Conservation (phyloP, 2,113 vertebrate species). For the Calyptommatus sinebrachiatus region DNA sequence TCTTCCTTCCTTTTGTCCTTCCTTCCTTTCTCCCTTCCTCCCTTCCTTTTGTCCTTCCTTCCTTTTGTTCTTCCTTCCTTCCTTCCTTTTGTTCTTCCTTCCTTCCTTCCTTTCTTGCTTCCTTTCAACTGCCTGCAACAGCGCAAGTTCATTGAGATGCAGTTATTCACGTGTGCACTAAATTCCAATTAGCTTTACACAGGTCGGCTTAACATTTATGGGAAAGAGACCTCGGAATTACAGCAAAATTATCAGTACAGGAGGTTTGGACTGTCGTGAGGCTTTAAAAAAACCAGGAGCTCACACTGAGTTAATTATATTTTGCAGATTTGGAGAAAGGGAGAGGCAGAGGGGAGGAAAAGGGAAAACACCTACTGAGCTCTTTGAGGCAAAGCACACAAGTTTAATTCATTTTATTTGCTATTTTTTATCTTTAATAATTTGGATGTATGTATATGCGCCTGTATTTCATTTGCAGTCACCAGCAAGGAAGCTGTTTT, state of each 20-base stretch:
- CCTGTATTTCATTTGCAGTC: too few relatives aligned
- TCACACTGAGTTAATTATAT: constrained; percentile 53
- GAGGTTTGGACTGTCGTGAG: constrained; percentile 34
- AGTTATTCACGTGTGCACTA: constrained; percentile 89
- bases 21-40: too few relatives aligned
- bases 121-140: constrained; percentile 35
- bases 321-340: constrained; percentile 39
- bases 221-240: constrained; percentile 58
- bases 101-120: constrained; percentile 1
- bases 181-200: constrained; percentile 89
- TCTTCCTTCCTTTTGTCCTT: too few relatives aligned
- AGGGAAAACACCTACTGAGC: constrained; percentile 38
- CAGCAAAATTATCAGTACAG: constrained; percentile 57
- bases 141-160: constrained; percentile 79
- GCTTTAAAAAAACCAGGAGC: not conserved
- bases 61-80: too few relatives aligned
- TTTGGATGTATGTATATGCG: too few relatives aligned
- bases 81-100: too few relatives aligned
- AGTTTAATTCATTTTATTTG: constrained; percentile 20
- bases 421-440: not conserved
- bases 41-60: too few relatives aligned
- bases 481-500: too few relatives aligned
- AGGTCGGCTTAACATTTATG: constrained; percentile 84
- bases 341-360: not conserved
- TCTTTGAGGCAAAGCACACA: constrained; percentile 39